Evolutionary conservation across 2,888 invertebrate genomes (phyloP), one percentile per base, ranked within the genome.

Genomic region (Calephelis perditalis): DNA sequence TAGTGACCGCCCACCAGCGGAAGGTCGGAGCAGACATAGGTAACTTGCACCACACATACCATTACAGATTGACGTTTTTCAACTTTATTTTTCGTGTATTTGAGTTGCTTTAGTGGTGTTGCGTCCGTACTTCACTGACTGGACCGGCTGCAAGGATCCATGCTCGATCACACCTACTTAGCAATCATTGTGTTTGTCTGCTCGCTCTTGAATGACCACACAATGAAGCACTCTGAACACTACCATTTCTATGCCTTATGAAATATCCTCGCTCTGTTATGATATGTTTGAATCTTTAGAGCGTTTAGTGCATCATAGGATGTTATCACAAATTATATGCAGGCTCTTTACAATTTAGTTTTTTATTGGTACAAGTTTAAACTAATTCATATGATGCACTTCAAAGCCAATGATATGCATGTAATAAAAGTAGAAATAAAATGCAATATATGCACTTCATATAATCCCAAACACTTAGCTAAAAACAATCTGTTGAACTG

Each of bases 1-100:
- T 91, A 93, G 93, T 93, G 93, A 92, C 93, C 89, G 92, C 93
- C 84, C 93, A 93, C 91, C 92, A 93, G 91, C 92, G 93, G 93
- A 93, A 93, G 92, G 92, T 93, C 89, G 93, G 93, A 92, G 90
- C 88, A 86, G 93, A 93, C 85, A 92, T 93, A 93, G 93, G 93
- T 93, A 93, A 93, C 92, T 89, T 90, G 90, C 89, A 91, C 89
- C 74, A 86, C 85, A 88, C 89, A 86, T 88, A 88, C 88, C 87
- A 86, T 86, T 89, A 88, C 86, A 86, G 84, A 82, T 87, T 84
- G 85, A 85, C 84, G 84, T 86, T 85, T 88, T 89, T 81, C 85
- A 82, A 86, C 81, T 83, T 84, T 86, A 86, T 86, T 87, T 89
- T 86, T 84, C 87, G 87, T 89, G 86, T 88, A 86, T 85, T 89